Conservation (phyloP, 2,888 invertebrate genomes). For the Stomorhina lunata region DNA sequence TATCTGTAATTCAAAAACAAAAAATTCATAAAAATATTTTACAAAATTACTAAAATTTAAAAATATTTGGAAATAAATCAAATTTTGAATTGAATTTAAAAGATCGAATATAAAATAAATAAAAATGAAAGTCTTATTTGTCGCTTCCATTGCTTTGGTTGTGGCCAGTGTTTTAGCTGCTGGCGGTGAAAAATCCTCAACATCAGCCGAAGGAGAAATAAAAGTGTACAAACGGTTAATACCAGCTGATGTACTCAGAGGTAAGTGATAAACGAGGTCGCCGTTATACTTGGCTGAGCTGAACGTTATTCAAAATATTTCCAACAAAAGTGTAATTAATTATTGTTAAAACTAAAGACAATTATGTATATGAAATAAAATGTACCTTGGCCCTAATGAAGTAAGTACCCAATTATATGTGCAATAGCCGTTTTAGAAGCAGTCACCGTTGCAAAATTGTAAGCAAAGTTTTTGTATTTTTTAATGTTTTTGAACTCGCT, state of each 20-base stretch:
- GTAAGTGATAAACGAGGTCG: constrained; percentile 80
- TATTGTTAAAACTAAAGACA: not conserved
- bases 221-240: constrained; percentile 91
- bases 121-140: constrained; percentile 48
- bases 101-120: not conserved
- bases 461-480: no score
- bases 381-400: no score
- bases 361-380: no score
- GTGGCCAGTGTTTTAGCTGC: constrained; percentile 33
- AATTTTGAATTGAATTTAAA: not conserved
- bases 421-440: no score
- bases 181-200: constrained; percentile 30
- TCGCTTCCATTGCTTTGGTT: constrained; percentile 6
- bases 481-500: no score
- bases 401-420: no score
- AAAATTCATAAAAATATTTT: not conserved
- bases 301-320: not conserved
- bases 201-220: constrained; percentile 79
- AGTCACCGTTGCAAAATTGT: no score
- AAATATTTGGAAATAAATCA: not conserved
- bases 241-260: constrained; percentile 94
- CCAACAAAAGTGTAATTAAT: no score
- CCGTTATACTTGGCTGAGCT: constrained; percentile 23
- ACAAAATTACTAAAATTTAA: constrained; percentile 3
- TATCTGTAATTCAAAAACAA: constrained; percentile 60